Evolutionary conservation across 2,888 invertebrate species (phyloP), one percentile per base, ranked within the genome.

Genomic region (Chrysotoxum bicinctum): DNA sequence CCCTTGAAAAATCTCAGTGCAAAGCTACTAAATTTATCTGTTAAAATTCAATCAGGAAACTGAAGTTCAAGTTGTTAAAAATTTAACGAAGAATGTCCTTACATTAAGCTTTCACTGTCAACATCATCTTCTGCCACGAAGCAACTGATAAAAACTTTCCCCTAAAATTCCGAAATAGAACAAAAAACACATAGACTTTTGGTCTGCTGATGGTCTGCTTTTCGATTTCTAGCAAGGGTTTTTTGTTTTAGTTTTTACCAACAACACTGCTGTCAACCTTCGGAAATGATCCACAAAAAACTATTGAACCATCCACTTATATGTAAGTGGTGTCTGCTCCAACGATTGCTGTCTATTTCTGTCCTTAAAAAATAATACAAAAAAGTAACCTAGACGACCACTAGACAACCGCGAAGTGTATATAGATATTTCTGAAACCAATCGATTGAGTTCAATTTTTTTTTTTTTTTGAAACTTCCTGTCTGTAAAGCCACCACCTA

Each of bases 361-460:
- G 54, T 62, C 23, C 23, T 43, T 16, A 10, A 7, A 68, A 32
- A 16, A 37, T n/a, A n/a, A n/a, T n/a, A n/a, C n/a, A 21, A 64
- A 48, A 48, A 14, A 23, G 1, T 4, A 54, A 56, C n/a, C 45
- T 23, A n/a, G 48, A 50, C 72, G 26, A 43, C 72, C 77, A 54
- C 48, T 60, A 77, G 82, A 82, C 77, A 50, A 64, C 83, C 78
- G 73, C 62, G 21, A 68, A 82, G 60, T 83, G 73, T 77, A 74
- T 32, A 48, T 45, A 74, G 48, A 48, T 45, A 64, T 30, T 30
- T 62, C 62, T 83, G 75, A 77, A 77, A 75, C 50, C 64, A 45
- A 74, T 79, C 64, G 74, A 84, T 70, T 52, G 69, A 58, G 58
- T 79, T 70, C 64, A 50, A 69, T 56, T 83, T 52, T 69, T 62